phyloP scores from a whole-genome alignment of 2,113 vertebrate genomes.

The Bothrops jararaca region DNA sequence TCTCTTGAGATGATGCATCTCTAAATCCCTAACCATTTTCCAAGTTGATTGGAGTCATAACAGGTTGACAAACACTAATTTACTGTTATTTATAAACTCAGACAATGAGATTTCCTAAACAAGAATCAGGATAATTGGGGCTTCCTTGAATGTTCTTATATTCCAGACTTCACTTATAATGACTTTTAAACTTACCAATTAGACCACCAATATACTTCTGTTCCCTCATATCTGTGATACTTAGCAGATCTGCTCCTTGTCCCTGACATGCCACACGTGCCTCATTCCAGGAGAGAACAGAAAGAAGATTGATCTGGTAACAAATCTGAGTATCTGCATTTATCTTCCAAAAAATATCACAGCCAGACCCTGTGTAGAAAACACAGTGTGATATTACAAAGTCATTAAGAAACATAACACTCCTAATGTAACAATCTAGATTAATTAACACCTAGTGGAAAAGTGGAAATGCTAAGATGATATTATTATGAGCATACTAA shows the following conservation, averaged over 20 bases:
- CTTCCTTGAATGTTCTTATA: neutral
- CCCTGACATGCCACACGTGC: conserved; percentile 81
- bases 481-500: rapidly evolving
- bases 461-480: neutral
- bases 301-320: conserved; percentile 89
- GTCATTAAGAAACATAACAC: conserved; percentile 20
- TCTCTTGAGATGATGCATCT: neutral
- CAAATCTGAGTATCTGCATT: conserved; percentile 73
- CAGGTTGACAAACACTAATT: neutral
- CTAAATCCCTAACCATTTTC: neutral
- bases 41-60: neutral
- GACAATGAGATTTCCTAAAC: neutral
- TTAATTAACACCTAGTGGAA: conserved; percentile 13
- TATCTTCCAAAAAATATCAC: conserved; percentile 81
- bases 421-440: neutral
- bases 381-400: conserved; percentile 28
- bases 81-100: neutral
- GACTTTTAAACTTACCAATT: conserved; percentile 69
- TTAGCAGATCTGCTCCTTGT: conserved; percentile 86
- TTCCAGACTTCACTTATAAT: neutral
- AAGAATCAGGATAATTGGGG: neutral
- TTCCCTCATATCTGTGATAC: conserved; percentile 76
- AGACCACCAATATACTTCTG: conserved; percentile 81
- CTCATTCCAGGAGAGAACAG: conserved; percentile 84
- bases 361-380: conserved; percentile 68